Conservation (phyloP, 2,888 invertebrate species). For the Dasypolia templi region DNA sequence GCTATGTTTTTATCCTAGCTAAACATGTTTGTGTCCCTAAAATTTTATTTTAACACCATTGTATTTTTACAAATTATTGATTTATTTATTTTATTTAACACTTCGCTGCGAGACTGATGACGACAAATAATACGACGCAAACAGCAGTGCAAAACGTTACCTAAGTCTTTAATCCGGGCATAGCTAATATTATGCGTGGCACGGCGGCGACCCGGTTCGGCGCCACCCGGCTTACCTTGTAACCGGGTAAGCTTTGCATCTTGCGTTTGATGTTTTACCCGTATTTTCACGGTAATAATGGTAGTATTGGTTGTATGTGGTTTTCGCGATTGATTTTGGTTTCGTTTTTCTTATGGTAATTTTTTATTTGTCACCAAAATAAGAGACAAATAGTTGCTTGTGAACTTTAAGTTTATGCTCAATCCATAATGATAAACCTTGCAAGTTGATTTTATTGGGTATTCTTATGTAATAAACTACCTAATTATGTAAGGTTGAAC, state of each 20-base stretch:
- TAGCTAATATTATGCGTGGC: slow-evolving; percentile 67
- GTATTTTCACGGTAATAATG: slow-evolving; percentile 49
- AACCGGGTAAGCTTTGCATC: slow-evolving; percentile 69
- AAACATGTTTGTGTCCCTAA: too few relatives aligned
- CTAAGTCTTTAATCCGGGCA: slow-evolving; percentile 64
- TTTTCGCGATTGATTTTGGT: slow-evolving; percentile 28
- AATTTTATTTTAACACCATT: too few relatives aligned
- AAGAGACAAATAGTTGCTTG: neutral
- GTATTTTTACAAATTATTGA: too few relatives aligned
- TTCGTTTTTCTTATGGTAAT: neutral
- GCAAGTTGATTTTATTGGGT: neutral
- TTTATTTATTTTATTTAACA: too few relatives aligned
- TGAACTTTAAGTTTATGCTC: neutral
- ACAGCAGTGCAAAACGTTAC: slow-evolving; percentile 51
- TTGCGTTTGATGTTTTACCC: slow-evolving; percentile 62
- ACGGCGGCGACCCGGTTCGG: slow-evolving; percentile 64
- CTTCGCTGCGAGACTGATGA: slow-evolving; percentile 28
- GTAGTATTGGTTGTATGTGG: slow-evolving; percentile 32
- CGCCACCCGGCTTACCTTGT: slow-evolving; percentile 64
- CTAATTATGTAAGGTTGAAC: too few relatives aligned
- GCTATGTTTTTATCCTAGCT: too few relatives aligned
- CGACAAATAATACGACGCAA: slow-evolving; percentile 62
- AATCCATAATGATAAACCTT: neutral
- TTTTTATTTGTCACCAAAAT: neutral
- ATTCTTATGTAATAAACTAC: neutral